A percentile compares a stretch with the other conserved stretches of the same genome.
Evolutionary conservation across 2,888 invertebrate genomes (phyloP).

Genomic region (Alentia gelatinosa): DNA sequence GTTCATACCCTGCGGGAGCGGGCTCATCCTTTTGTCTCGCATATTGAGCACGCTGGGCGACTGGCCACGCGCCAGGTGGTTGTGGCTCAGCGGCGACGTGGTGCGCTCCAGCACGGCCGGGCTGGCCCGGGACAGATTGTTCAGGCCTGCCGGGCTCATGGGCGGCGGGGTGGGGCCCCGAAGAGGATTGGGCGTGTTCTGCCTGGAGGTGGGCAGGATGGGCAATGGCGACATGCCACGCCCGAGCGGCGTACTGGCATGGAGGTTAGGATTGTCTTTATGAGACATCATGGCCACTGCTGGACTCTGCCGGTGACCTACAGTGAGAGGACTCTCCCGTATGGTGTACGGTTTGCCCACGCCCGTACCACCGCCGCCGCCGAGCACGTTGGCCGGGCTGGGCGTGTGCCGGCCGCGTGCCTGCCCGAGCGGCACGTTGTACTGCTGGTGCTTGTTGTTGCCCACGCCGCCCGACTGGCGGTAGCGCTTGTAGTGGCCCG

Average conservation of each 20-base stretch:
- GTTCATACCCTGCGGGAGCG: slow-evolving; percentile 39
- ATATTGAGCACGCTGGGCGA: slow-evolving; percentile 44
- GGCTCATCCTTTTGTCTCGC: slow-evolving; percentile 40
- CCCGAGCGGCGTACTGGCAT: slow-evolving; percentile 92
- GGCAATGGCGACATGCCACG: background rate
- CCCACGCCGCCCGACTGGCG: slow-evolving; percentile 85
- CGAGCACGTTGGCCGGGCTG: slow-evolving; percentile 56
- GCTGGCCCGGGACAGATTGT: slow-evolving; percentile 54
- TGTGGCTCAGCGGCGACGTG: slow-evolving; percentile 60
- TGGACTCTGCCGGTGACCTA: slow-evolving; percentile 56
- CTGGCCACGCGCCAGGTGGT: slow-evolving; percentile 64
- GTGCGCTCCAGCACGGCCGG: slow-evolving; percentile 38
- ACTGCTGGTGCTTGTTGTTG: slow-evolving; percentile 8
- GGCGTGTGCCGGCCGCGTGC: slow-evolving; percentile 54
- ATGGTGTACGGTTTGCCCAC: slow-evolving; percentile 5
- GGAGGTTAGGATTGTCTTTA: slow-evolving; percentile 68
- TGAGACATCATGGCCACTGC: slow-evolving; percentile 65
- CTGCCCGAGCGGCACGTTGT: background rate
- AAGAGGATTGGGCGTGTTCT: background rate
- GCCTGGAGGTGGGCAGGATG: background rate
- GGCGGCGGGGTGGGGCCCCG: background rate
- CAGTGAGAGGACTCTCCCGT: slow-evolving; percentile 45
- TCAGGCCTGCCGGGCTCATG: background rate
- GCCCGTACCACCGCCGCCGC: background rate
- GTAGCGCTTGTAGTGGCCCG: slow-evolving; percentile 96